Base-by-base conservation (phyloP, 2,797 vertebrate species). In the Hydrophis major region DNA sequence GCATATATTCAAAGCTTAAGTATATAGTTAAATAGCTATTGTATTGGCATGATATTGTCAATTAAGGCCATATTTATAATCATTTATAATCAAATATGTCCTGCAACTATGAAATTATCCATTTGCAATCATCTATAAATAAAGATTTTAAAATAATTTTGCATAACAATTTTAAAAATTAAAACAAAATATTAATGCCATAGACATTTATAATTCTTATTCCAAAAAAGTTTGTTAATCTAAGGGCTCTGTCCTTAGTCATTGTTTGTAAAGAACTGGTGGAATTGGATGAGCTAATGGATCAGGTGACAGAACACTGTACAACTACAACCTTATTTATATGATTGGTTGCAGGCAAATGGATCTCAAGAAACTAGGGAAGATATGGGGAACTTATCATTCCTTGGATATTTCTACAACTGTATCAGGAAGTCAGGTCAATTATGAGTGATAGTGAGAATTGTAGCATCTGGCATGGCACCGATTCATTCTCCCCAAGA, bases 1-100 rank as follows among this genome's bases (percentile, higher is more conserved):
- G 94, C 94, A 95, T 97, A 97, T 97, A 97, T 97, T 92, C 94
- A 96, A 86, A 92, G 92, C 92, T 95, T 96, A 97, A 97, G 97
- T 97, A 96, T 96, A 96, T 94, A 95, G 97, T 95, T 95, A 94
- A 96, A 89, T 92, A 93, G 95, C 97, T 97, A 97, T 97, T 93
- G 96, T 95, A 97, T 96, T 93, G 96, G 95, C 96, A 87, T 95
- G 95, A 93, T 93, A 95, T 12, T 96, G 96, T 90, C 96, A 96
- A 95, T 96, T 96, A 96, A 95, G 97, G 93, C 95, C 95, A 87
- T 94, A 95, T 94, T 96, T 95, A 93, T 94, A 92, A 90, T 89
- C 86, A 89, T 93, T 0, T 89, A 55, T 53, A 53, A 10, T 53
- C 50, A 6, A 91, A 87, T n/a, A 37, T 93, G 87, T 57, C 89